Evolutionary conservation across 2,113 vertebrate species (phyloP), one percentile per base, ranked within the genome.

Genomic region (Butorides virescens): DNA sequence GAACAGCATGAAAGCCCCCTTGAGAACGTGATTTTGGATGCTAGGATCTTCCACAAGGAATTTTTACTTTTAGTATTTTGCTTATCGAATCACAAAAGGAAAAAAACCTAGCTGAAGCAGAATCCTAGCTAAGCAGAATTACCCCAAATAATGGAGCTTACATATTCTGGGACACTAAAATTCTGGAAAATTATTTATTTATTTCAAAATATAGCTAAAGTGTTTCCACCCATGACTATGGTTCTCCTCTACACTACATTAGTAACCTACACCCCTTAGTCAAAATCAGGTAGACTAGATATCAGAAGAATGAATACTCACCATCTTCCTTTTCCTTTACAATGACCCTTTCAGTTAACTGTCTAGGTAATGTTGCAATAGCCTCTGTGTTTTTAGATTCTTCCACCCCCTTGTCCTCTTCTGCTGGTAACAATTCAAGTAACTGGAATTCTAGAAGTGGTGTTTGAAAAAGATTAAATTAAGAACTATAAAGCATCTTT

Each of bases 401-500:
- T 59, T 91, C 65, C n/a, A 11, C 49, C 26, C 8, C n/a, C 2
- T 4, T 65, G 39, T 91, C 83, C 87, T 75, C 92, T 86, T 80
- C n/a, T 83, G 52, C 36, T 56, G 65, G 21, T 74, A 92, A 86
- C 13, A 87, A 70, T 53, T 87, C 21, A 89, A 90, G 66, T 65
- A 58, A 50, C 53, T 95, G 90, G 47, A 89, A 59, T 94, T 95
- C 97, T 97, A 74, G n/a, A 95, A 91, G 3, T 62, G 65, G 10
- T 34, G 10, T 77, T 86, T 80, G n/a, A 72, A 75, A 90, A 86
- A 32, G 13, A 62, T 39, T 15, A 46, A 32, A 34, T 74, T 27
- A 74, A 77, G 15, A 55, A 42, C 34, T 61, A 46, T 14, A 85
- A 84, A 68, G 34, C 21, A 27, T 73, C 58, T 88, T 79, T 21